A percentile compares a stretch with the other conserved stretches of the same genome.
These are phyloP conservation scores for Sepioteuthis lessoniana DNA, from an alignment of 2,888 invertebrate species.

Conservation along the genomic window DNA sequence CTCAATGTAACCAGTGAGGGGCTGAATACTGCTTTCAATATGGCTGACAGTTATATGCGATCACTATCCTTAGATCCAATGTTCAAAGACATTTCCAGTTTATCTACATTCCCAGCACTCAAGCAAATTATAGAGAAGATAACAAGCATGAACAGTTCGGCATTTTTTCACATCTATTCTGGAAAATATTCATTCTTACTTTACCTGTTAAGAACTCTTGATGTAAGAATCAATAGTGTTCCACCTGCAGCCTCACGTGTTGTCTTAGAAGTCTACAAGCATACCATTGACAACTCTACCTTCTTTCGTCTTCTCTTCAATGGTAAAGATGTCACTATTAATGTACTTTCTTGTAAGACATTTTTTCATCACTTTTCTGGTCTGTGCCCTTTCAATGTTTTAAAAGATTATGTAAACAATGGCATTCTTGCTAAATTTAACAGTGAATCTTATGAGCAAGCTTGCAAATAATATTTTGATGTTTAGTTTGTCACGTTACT, in stretches of 20 bases:
- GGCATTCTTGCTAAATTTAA: not conserved
- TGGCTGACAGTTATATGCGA: not conserved
- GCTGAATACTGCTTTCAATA: not conserved
- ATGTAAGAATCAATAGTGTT: not conserved
- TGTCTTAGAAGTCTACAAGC: not conserved
- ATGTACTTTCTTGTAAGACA: constrained; percentile 39
- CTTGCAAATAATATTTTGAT: not conserved
- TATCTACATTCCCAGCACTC: constrained; percentile 43
- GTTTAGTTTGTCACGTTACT: not conserved
- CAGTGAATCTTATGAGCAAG: not conserved
- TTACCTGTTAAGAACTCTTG: not conserved
- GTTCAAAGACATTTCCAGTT: constrained; percentile 19
- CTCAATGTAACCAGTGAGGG: not conserved
- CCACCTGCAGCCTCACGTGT: not conserved
- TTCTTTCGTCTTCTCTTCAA: constrained; percentile 39
- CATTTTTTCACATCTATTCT: constrained; percentile 37
- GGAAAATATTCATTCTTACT: not conserved
- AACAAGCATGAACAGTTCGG: not conserved
- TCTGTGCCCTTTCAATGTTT: constrained; percentile 37
- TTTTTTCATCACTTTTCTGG: not conserved
- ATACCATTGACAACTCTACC: not conserved
- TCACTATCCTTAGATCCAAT: not conserved
- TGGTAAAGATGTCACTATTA: constrained; percentile 34
- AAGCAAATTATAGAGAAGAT: not conserved
- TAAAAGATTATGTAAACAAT: not conserved